Conservation (phyloP, 2,113 vertebrate genomes). For the Grammomys dolichurus region DNA sequence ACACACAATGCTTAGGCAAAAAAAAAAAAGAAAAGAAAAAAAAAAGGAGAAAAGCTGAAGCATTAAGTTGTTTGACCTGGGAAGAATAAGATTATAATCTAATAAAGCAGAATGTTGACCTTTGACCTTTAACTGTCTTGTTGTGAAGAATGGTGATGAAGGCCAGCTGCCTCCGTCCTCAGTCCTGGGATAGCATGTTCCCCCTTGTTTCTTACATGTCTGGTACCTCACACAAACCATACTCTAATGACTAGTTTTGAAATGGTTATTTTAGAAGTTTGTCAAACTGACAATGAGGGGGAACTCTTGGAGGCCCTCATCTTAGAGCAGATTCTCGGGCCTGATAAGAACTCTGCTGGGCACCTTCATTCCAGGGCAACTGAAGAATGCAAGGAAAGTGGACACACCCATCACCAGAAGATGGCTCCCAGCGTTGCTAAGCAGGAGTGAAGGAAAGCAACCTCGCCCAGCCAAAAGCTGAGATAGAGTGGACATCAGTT, state of each 20-base stretch:
- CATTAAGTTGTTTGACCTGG: constrained; percentile 39
- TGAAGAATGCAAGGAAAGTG: background rate
- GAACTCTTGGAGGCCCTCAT: background rate
- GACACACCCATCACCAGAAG: background rate
- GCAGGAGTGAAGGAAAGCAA: too few relatives aligned
- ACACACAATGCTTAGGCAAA: background rate
- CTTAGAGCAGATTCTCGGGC: background rate
- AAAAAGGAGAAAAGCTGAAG: constrained; percentile 61
- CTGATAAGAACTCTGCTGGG: background rate
- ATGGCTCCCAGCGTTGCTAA: background rate
- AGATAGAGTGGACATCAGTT: background rate
- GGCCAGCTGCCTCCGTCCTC: background rate
- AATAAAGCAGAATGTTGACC: constrained; percentile 20
- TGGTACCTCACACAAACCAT: background rate
- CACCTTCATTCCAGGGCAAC: fast-evolving
- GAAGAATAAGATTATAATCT: constrained; percentile 50
- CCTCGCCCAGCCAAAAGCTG: background rate
- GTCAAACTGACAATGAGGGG: background rate
- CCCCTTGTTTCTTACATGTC: fast-evolving
- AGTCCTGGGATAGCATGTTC: fast-evolving
- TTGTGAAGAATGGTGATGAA: background rate
- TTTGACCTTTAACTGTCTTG: constrained; percentile 19
- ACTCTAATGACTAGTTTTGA: background rate
- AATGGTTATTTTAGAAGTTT: background rate
- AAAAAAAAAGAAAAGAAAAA: background rate